Base-by-base conservation (phyloP, 2,113 vertebrate genomes). In the Archocentrus centrarchus region DNA sequence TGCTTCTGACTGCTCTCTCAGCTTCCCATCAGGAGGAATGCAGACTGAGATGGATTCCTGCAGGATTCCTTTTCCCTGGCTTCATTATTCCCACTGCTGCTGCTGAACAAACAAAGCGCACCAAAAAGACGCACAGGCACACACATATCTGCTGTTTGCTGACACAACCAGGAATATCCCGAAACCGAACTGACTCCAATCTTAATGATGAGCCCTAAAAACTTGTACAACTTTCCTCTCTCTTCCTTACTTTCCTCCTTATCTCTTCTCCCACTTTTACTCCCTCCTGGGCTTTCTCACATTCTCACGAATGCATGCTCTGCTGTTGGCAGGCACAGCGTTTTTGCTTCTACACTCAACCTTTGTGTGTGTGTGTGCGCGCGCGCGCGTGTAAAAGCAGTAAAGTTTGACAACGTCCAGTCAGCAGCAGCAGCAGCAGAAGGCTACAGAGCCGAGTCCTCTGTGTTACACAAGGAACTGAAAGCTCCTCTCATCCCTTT, bases 21-120 rank as follows among this genome's bases (percentile, higher is more conserved):
- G 79, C 83, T 89, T 83, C 50, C 59, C 77, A 88, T 84, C 80
- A 83, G 87, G 77, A 94, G 89, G 91, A 94, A 92, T 92, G 90
- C 89, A 93, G 89, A 81, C 90, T 82, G 88, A 93, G 86, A 87
- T 81, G 79, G 79, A 89, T 91, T 92, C 92, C 85, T 93, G 82
- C 85, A 93, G 89, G 90, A 93, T 91, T 93, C 87, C 84, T 88
- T 39, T 55, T 86, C 85, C 64, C 87, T 81, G 73, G 62, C 80
- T 88, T 91, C 87, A 85, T 92, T 89, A 89, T 91, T 91, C 91
- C 90, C 90, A 83, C 39, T 70, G 77, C 81, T 1, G 58, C 77
- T 20, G 37, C 50, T 75, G 77, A 85, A 57, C 76, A 85, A 73
- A 88, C 70, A 86, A 44, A 37, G 76, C 61, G 18, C 20, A 60